Evolutionary conservation across 2,113 vertebrate species (phyloP), one percentile per base, ranked within the genome.

Genomic region (Heptranchias perlo): DNA sequence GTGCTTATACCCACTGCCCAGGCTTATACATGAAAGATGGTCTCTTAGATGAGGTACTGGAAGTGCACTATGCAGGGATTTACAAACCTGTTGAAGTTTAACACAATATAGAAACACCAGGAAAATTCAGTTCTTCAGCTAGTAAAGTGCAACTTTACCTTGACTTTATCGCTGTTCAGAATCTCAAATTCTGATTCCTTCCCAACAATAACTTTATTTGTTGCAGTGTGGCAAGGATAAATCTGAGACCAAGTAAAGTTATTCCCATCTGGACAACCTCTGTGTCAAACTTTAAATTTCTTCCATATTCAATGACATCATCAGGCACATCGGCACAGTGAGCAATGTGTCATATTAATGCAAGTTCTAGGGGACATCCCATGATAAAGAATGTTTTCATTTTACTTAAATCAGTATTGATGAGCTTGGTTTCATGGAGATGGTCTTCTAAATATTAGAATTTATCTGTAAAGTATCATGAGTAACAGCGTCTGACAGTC

Each of bases 151-250:
- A 91, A 58, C 61, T 93, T 98, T 96, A 99, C 99, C 98, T 99
- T 99, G 97, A 99, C 99, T 96, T 98, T 99, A 97, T 97, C 99
- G 52, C 99, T 98, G 25, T 97, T 97, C n/a, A 99, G 97, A 95
- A 98, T 98, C 96, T 99, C 98, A 97, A 99, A 98, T 47, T 99
- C 98, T 0, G 97, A 96, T 96, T 99, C 99, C 96, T 98, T 97
- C 97, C 97, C 98, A 0, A 98, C 76, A 52, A 97, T 97, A 97
- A 99, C 99, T 35, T 96, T 98, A 97, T 99, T 99, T 97, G 97
- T 98, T 5, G 98, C 97, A 91, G 96, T 98, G 76, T 97, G 97
- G 47, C 98, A 97, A 0, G 99, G 98, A 96, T 98, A 99, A 84
- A 98, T 78, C 96, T 99, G 98, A 0, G 98, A 97, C 99, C 99